Evolutionary conservation across 1,140 invertebrate species (phyloP).

Genomic region (Melipona quadrifasciata): DNA sequence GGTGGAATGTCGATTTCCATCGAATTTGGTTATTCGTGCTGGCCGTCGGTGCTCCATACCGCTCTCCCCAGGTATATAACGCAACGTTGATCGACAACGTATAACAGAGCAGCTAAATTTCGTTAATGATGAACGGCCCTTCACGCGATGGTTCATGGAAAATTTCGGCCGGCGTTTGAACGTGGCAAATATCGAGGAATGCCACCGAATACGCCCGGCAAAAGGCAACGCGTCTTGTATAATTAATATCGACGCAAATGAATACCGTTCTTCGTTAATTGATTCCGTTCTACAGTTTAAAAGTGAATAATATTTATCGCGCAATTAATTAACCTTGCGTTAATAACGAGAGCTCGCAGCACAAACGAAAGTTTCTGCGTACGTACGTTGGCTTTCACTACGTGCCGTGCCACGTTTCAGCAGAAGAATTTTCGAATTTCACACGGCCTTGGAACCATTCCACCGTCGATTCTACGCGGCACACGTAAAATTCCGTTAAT

Average conservation of each 20-base stretch:
- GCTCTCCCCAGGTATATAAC: background rate
- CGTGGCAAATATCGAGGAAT: conserved; percentile 10
- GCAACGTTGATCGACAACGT: conserved; percentile 10
- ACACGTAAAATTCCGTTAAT: no score
- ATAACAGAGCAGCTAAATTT: conserved; percentile 33
- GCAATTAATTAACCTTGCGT: conserved; percentile 30
- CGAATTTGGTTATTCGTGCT: conserved; percentile 16
- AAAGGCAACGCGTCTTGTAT: conserved; percentile 18
- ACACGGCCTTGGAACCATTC: no score
- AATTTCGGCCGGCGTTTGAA: background rate
- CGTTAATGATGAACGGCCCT: conserved; percentile 30
- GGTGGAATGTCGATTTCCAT: conserved; percentile 29
- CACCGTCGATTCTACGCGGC: no score
- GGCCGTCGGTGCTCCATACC: background rate
- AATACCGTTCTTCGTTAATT: conserved; percentile 4
- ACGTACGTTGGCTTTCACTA: background rate
- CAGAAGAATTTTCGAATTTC: background rate
- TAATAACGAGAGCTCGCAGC: background rate
- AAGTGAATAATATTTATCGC: conserved; percentile 24
- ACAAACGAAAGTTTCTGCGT: background rate
- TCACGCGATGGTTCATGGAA: background rate
- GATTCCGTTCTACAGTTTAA: conserved; percentile 1
- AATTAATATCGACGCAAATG: conserved; percentile 29
- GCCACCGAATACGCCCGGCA: background rate
- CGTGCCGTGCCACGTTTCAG: background rate